A percentile compares a stretch with the other conserved stretches of the same genome.
Evolutionary conservation across 2,113 vertebrate genomes (phyloP).

Genomic region (Heterotis niloticus): DNA sequence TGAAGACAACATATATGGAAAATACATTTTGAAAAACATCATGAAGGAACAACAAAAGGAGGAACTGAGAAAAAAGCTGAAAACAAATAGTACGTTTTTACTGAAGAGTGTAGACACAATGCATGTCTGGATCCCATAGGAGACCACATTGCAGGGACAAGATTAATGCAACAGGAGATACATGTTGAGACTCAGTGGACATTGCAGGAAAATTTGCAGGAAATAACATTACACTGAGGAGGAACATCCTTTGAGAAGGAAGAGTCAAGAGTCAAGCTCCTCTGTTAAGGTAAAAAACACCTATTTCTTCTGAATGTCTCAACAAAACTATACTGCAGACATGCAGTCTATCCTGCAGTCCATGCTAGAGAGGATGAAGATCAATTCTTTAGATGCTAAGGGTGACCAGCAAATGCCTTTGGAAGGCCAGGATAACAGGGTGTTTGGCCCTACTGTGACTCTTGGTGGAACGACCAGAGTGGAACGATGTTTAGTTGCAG

Average conservation of each 20-base stretch:
- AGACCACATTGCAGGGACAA: neutral
- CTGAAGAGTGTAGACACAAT: neutral
- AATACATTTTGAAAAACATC: conserved; percentile 19
- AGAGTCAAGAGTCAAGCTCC: neutral
- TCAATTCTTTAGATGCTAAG: conserved; percentile 42
- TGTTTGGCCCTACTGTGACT: neutral
- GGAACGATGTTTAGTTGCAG: neutral
- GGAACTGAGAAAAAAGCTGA: conserved; percentile 28
- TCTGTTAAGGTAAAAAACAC: neutral
- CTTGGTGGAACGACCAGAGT: neutral
- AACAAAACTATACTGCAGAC: conserved; percentile 46
- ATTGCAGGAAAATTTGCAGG: neutral
- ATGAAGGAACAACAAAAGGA: neutral
- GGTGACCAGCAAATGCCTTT: neutral
- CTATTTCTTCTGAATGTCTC: conserved; percentile 54
- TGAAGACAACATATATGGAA: conserved; percentile 12
- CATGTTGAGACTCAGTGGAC: neutral
- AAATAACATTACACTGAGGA: neutral
- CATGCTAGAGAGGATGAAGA: conserved; percentile 64
- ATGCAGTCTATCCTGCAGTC: conserved; percentile 61
- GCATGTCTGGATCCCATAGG: neutral
- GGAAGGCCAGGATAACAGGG: neutral
- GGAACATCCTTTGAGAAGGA: neutral
- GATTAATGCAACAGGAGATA: neutral
- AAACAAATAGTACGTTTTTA: conserved; percentile 18